Base-by-base conservation (phyloP, 1,140 invertebrate species). In the Hylyphantes graminicola region DNA sequence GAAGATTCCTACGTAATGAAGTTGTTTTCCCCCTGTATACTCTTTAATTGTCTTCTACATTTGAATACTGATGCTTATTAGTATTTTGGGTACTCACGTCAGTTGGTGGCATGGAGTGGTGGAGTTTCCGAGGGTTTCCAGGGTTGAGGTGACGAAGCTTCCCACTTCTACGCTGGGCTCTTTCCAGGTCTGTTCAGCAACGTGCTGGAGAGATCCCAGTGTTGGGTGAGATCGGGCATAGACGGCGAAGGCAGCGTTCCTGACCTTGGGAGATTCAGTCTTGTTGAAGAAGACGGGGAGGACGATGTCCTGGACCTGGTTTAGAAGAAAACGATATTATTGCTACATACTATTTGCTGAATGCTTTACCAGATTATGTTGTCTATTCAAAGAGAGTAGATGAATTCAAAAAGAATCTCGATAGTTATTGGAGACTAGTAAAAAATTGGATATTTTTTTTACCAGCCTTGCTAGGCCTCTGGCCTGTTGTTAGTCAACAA, bases 191-290 rank as follows among this genome's bases (percentile, higher is more conserved):
- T 84, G 8, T 11, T 72, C 57, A 15, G 87, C 87, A 35, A 88
- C 73, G 35, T 78, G 85, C 65, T 88, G 85, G 6, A 87, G 63
- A 12, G 85, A 15, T 48, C 63, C 70, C 57, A 85, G 64, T 8
- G 70, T 64, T n/a, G 87, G 86, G n/a, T 85, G 53, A 12, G 81
- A 55, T n/a, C 50, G 54, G 5, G 87, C 7, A 9, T 87, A 19
- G 51, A 83, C 72, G n/a, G 74, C 68, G 81, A 88, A 88, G 15
- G 87, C 86, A 65, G 85, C 85, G 61, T 79, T 87, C 48, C 87
- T 86, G 0, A 87, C 53, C 64, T 85, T 64, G 13, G 86, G 87
- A n/a, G 82, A 68, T 54, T 88, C 87, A 8, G 79, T 74, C 51
- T 61, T 68, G 85, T 88, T 87, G 21, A 78, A 35, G 82, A 55